phyloP scores from a whole-genome alignment of 2,888 invertebrate genomes.

The Hyposoter dolosus region DNA sequence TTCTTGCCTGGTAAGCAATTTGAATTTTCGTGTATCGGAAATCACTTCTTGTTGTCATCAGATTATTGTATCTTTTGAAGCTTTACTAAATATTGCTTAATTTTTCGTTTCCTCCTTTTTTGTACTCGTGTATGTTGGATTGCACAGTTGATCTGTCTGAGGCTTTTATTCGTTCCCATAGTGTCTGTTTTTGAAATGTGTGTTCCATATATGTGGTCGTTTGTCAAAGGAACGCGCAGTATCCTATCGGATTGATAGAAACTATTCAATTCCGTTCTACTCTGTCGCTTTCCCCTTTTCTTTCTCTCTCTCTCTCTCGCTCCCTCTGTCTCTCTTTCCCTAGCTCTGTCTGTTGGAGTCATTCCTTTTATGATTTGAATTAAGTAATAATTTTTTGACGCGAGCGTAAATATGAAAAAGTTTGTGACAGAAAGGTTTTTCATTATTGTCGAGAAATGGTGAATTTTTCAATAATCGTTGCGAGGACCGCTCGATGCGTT shows the following conservation, averaged over 20 bases:
- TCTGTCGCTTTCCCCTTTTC: not conserved
- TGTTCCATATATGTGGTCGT: not conserved
- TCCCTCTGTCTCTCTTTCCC: not conserved
- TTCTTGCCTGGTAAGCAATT: not conserved
- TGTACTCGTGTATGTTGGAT: not conserved
- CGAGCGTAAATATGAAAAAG: not conserved
- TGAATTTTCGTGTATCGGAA: not conserved
- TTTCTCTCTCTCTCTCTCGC: not conserved
- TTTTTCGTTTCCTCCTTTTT: not conserved
- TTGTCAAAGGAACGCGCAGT: not conserved
- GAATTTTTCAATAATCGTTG: slow-evolving; percentile 33
- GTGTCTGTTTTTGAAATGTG: not conserved
- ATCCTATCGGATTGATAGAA: not conserved
- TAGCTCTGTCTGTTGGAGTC: not conserved
- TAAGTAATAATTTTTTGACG: not conserved
- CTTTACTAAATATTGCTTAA: not conserved
- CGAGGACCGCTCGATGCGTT: slow-evolving; percentile 47
- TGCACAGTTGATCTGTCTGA: not conserved
- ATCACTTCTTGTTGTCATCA: not conserved
- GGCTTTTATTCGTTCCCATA: not conserved
- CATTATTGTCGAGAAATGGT: not conserved
- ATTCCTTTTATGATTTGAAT: slow-evolving; percentile 14
- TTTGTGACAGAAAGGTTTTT: not conserved
- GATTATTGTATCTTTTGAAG: not conserved
- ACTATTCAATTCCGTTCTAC: not conserved